Evolutionary conservation across 1,140 invertebrate genomes (phyloP).

Genomic region (Platyscapa corneri): DNA sequence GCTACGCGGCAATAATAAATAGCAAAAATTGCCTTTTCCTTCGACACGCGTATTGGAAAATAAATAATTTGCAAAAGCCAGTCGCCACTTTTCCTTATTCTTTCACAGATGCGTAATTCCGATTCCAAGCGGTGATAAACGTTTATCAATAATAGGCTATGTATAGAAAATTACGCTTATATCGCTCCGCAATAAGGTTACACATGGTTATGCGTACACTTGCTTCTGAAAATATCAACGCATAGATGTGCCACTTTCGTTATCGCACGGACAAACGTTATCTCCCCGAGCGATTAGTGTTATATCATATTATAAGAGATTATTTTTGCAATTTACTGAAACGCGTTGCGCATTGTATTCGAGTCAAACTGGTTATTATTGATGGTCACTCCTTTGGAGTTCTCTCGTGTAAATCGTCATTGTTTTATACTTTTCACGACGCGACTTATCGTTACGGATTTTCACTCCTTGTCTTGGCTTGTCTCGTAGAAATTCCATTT

Average conservation of each 20-base stretch:
- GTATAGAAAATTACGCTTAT: slow-evolving; percentile 11
- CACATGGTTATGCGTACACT: not conserved
- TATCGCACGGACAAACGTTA: slow-evolving; percentile 27
- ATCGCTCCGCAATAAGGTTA: slow-evolving; percentile 37
- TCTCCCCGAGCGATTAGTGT: slow-evolving; percentile 11
- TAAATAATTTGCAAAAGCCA: not conserved
- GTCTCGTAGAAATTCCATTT: too few species aligned
- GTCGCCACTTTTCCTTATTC: not conserved
- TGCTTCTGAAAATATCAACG: slow-evolving; percentile 24
- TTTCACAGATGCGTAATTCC: not conserved
- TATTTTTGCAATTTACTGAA: not conserved
- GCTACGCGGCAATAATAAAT: not conserved
- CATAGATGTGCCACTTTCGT: slow-evolving; percentile 48
- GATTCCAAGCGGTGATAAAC: slow-evolving; percentile 3
- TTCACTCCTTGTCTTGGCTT: too few species aligned
- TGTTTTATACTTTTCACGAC: too few species aligned
- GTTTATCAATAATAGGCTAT: slow-evolving; percentile 25
- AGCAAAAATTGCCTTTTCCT: not conserved
- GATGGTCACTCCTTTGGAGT: too few species aligned
- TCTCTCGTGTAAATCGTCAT: too few species aligned
- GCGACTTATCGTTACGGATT: too few species aligned
- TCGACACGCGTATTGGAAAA: not conserved
- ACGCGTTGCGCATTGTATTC: not conserved
- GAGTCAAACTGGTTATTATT: not conserved
- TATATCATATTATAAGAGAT: not conserved